These are phyloP conservation scores for Tyto alba DNA, from an alignment of 2,113 vertebrate species.

Conservation along the genomic window DNA sequence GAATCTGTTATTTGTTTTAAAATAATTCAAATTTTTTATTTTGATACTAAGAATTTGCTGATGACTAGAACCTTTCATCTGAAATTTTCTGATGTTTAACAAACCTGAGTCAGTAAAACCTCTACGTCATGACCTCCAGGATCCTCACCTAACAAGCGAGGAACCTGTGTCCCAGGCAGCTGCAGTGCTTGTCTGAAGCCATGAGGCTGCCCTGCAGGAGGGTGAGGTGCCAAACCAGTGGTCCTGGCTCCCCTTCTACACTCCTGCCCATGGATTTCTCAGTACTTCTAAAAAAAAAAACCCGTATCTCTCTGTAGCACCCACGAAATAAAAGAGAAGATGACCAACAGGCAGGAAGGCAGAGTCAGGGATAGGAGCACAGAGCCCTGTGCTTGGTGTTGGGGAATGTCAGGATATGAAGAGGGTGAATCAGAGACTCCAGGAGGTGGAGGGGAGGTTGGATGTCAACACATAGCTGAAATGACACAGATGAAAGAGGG, in stretches of 20 bases:
- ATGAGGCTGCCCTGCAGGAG: neutral
- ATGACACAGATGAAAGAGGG: neutral
- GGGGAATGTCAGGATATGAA: neutral
- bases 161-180: neutral
- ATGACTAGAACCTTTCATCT: neutral
- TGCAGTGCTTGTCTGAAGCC: neutral
- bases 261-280: neutral
- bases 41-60: neutral
- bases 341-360: neutral
- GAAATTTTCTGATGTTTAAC: neutral
- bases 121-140: neutral
- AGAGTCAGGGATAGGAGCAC: neutral
- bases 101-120: neutral
- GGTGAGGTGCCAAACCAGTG: neutral
- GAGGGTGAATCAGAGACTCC: neutral
- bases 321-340: neutral
- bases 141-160: neutral
- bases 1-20: neutral
- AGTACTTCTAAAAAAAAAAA: neutral
- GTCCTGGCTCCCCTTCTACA: neutral
- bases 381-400: neutral
- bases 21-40: neutral
- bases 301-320: fast-evolving
- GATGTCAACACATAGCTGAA: neutral
- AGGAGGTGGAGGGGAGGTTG: neutral